Evolutionary conservation across 1,140 invertebrate species (phyloP).

Genomic region (Anagrus nilaparvatae): DNA sequence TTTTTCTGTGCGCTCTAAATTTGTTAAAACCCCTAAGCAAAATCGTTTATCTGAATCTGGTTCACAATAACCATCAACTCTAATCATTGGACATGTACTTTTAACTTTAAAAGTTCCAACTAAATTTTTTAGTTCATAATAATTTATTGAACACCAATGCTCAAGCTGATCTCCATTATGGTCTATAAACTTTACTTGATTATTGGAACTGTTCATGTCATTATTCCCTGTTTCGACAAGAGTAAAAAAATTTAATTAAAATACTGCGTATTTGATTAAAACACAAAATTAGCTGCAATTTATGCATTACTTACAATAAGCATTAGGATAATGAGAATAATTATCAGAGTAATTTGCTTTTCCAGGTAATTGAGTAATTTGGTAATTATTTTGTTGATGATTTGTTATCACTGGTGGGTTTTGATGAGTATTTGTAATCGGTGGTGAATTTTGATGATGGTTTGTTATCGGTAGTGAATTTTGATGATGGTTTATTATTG

Average conservation of each 20-base stretch:
- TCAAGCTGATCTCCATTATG: constrained; percentile 60
- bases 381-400: no score
- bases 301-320: no score
- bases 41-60: constrained; percentile 91
- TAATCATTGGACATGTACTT: constrained; percentile 84
- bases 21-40: constrained; percentile 94
- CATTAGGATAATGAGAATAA: neutral
- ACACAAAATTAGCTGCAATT: no score
- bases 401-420: no score
- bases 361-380: no score
- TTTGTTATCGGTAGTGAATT: no score
- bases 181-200: constrained; percentile 19
- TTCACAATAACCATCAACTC: constrained; percentile 97
- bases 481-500: no score
- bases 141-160: constrained; percentile 98
- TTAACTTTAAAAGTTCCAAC: constrained; percentile 98
- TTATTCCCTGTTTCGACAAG: constrained; percentile 24
- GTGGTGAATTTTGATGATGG: no score
- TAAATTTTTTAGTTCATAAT: constrained; percentile 97
- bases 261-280: no score
- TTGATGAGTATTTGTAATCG: no score
- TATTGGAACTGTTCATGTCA: constrained; percentile 30
- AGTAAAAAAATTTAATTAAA: neutral
- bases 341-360: neutral
- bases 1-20: constrained; percentile 94